Percentiles rank a stretch among this genome's conserved stretches.
phyloP scores from a whole-genome alignment of 2,113 vertebrate genomes.

The Riparia riparia region DNA sequence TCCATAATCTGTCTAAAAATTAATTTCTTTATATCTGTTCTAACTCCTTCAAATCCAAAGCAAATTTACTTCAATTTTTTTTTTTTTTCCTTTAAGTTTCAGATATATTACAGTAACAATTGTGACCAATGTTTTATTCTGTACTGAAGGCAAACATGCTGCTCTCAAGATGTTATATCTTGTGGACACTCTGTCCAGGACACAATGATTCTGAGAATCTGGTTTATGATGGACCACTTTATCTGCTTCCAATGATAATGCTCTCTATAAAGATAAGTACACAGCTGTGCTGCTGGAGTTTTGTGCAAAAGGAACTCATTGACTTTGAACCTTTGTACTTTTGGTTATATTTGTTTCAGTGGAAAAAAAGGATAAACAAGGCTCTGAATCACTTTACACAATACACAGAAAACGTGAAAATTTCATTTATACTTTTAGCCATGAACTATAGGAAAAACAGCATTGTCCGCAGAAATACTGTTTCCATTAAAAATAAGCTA shows the following conservation, averaged over 20 bases:
- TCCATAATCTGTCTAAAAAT: not conserved
- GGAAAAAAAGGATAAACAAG: not conserved
- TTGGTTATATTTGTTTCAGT: not conserved
- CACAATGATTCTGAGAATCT: not conserved
- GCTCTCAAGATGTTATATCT: not conserved
- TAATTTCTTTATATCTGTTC: not conserved
- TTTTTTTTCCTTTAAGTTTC: not conserved
- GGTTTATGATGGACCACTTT: not conserved
- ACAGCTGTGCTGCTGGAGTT: not conserved
- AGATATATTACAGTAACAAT: not conserved
- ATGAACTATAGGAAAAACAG: not conserved
- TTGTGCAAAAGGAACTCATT: not conserved
- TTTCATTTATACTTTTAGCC: not conserved
- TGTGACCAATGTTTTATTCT: not conserved
- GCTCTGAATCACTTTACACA: not conserved
- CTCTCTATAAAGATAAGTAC: not conserved
- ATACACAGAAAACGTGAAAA: not conserved
- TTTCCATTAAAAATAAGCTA: slow-evolving; percentile 12
- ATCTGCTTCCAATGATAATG: not conserved
- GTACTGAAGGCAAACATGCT: not conserved
- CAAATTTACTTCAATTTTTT: not conserved
- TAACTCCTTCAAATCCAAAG: not conserved
- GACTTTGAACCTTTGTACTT: slow-evolving; percentile 48
- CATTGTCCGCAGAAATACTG: not conserved
- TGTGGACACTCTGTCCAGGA: not conserved